A percentile compares a stretch with the other conserved stretches of the same genome.
Conservation (phyloP, 37 sponge, comb jelly and placozoan species). For the Geodia barretti region DNA sequence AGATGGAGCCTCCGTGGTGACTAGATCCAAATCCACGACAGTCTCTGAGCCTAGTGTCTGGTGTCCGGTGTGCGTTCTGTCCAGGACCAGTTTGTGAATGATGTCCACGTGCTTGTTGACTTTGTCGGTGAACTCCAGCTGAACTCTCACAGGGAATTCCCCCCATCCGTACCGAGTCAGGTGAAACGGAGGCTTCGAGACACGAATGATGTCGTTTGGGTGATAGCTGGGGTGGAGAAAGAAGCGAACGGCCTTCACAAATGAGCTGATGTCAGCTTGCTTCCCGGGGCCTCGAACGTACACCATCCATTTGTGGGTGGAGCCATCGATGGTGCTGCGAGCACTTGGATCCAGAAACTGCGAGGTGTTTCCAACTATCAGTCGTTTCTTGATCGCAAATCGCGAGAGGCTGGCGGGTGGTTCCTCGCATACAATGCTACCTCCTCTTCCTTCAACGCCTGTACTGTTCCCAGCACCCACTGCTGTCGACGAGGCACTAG, state of each 20-base stretch:
- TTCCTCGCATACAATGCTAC: background rate
- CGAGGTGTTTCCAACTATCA: constrained; percentile 89
- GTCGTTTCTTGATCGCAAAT: constrained; percentile 46
- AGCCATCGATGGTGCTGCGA: constrained; percentile 25
- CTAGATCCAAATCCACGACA: constrained; percentile 53
- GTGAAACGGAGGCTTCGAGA: constrained; percentile 77
- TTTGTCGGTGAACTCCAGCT: constrained; percentile 61
- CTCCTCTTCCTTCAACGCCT: background rate
- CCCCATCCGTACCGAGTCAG: constrained; percentile 89
- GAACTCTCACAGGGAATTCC: constrained; percentile 88
- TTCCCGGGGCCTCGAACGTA: constrained; percentile 66
- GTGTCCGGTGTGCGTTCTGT: constrained; percentile 78
- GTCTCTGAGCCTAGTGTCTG: constrained; percentile 91
- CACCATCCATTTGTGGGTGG: constrained; percentile 96
- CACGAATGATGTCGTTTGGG: constrained; percentile 76
- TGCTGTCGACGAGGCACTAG: background rate
- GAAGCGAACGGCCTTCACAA: constrained; percentile 74
- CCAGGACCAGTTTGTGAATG: constrained; percentile 79
- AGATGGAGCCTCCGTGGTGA: background rate
- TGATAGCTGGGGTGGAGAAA: constrained; percentile 91
- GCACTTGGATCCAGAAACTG: constrained; percentile 53
- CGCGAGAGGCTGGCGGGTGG: background rate
- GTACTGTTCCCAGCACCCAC: background rate
- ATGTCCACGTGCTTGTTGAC: constrained; percentile 74
- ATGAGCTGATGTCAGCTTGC: constrained; percentile 66